phyloP scores from a whole-genome alignment of 2,113 vertebrate species.

The Zootoca vivipara region DNA sequence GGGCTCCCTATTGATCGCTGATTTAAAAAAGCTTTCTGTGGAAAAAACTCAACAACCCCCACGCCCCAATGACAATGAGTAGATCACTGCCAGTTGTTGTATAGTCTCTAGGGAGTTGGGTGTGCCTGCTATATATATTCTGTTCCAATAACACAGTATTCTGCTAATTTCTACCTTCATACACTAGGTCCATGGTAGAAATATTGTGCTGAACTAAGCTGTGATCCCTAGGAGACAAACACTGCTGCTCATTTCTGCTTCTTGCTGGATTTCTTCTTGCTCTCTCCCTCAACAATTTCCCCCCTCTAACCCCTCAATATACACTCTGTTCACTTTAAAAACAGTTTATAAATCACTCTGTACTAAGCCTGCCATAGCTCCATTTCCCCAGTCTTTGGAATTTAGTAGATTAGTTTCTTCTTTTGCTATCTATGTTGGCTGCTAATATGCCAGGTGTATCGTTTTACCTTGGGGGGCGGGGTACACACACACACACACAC shows the following conservation, averaged over 20 bases:
- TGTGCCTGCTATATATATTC: not conserved
- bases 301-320: not conserved
- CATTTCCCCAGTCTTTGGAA: slow-evolving; percentile 12
- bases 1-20: no score
- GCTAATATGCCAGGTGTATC: slow-evolving; percentile 21
- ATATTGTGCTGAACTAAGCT: not conserved
- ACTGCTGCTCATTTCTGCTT: not conserved
- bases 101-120: no score
- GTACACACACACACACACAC: not conserved
- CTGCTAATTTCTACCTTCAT: not conserved
- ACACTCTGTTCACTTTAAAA: slow-evolving; percentile 41
- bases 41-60: no score
- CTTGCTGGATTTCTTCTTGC: not conserved
- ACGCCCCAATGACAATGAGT: no score
- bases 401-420: rapidly evolving
- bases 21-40: no score
- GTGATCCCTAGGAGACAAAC: not conserved
- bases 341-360: slow-evolving; percentile 40
- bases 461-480: not conserved
- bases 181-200: slow-evolving; percentile 2
- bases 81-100: not conserved
- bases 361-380: slow-evolving; percentile 19
- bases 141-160: not conserved
- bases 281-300: not conserved
- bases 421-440: not conserved